These are phyloP conservation scores for Siniperca knerii DNA, from an alignment of 2,113 vertebrate species.

Conservation along the genomic window DNA sequence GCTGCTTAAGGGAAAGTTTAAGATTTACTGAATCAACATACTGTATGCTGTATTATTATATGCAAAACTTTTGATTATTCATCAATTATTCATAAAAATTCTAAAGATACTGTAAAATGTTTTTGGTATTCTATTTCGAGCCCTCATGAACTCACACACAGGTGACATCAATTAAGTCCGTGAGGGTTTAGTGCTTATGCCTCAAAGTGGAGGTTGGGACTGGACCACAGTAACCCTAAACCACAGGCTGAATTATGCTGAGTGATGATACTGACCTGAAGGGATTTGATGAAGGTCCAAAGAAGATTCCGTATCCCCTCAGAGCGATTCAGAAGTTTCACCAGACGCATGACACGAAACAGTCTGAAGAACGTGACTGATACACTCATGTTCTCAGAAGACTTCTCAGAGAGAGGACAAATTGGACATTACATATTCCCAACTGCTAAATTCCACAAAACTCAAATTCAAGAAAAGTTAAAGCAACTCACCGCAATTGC, in stretches of 20 bases:
- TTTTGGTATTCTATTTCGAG: too few species aligned
- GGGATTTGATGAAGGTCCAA: slow-evolving; percentile 97
- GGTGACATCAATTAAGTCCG: too few species aligned
- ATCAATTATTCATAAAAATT: too few species aligned
- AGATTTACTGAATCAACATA: too few species aligned
- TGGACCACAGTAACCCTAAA: too few species aligned
- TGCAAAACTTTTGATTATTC: too few species aligned
- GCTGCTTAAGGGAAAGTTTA: too few species aligned
- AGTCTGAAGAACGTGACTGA: slow-evolving; percentile 96
- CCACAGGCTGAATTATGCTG: background rate
- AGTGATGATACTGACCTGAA: slow-evolving; percentile 83
- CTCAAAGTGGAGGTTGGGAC: too few species aligned
- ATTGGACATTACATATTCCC: background rate
- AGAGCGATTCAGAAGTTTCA: slow-evolving; percentile 92
- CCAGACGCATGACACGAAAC: slow-evolving; percentile 93
- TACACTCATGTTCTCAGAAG: slow-evolving; percentile 89
- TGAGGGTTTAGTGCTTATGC: too few species aligned
- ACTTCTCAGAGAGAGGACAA: slow-evolving; percentile 74
- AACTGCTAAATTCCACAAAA: background rate
- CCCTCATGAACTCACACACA: too few species aligned
- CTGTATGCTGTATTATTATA: too few species aligned
- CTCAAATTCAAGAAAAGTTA: background rate
- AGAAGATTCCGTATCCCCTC: slow-evolving; percentile 93
- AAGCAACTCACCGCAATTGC: slow-evolving; percentile 78
- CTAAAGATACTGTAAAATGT: too few species aligned